Evolutionary conservation across 92 coral and sea anemone species (phyloP).

Genomic region (Heteractis magnifica): DNA sequence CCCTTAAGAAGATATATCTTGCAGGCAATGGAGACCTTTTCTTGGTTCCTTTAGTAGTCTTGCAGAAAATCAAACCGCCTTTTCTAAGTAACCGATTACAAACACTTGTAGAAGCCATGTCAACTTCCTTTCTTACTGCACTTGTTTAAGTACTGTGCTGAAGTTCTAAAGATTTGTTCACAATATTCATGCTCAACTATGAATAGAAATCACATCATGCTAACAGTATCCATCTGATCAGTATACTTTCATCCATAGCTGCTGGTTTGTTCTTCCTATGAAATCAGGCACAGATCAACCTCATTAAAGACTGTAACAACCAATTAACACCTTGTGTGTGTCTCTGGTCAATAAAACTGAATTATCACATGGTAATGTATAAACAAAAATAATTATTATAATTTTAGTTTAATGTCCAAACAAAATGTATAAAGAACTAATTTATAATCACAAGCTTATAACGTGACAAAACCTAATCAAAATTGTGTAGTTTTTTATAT

Average conservation of each 20-base stretch:
- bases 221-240: neutral
- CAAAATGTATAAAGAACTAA: neutral
- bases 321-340: slow-evolving; percentile 1
- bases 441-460: neutral
- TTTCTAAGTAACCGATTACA: slow-evolving; percentile 24
- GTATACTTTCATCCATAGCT: neutral
- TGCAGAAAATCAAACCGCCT: slow-evolving; percentile 22
- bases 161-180: neutral
- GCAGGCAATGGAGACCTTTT: slow-evolving; percentile 14
- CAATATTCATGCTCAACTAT: neutral
- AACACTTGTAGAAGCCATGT: slow-evolving; percentile 28
- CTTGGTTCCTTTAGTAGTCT: slow-evolving; percentile 24
- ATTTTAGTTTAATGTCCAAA: neutral
- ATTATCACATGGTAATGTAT: slow-evolving; percentile 8
- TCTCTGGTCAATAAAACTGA: neutral
- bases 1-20: slow-evolving; percentile 11
- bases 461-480: neutral
- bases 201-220: neutral
- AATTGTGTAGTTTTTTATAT: neutral
- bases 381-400: neutral
- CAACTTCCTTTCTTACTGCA: slow-evolving; percentile 14
- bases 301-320: neutral
- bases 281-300: neutral
- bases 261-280: neutral
- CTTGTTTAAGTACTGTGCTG: slow-evolving; percentile 13